Percentiles rank a stretch among this genome's conserved stretches.
Conservation (phyloP, 35 echinoderm and acorn worm species). For the Ptychodera flava region DNA sequence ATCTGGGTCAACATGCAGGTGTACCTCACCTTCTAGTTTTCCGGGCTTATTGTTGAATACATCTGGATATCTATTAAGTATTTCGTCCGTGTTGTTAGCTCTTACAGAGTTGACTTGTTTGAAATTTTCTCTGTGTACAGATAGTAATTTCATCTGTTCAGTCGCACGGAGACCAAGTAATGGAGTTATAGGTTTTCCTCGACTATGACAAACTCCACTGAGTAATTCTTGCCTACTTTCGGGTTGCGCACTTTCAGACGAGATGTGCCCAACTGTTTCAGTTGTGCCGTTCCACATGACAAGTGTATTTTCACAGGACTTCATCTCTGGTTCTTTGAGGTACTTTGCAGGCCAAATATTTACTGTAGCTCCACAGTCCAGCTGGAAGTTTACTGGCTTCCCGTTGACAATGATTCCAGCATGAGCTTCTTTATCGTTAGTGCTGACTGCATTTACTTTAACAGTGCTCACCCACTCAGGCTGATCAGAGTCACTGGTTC, state of each 20-base stretch:
- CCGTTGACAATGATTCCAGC: slow-evolving; percentile 11
- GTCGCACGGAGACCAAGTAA: slow-evolving; percentile 14
- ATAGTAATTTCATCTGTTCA: slow-evolving; percentile 11
- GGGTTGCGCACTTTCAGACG: slow-evolving; percentile 22
- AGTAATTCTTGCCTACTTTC: slow-evolving; percentile 21
- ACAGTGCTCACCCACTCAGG: slow-evolving; percentile 21
- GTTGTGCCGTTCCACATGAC: slow-evolving; percentile 23
- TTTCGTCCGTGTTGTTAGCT: not conserved
- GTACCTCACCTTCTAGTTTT: slow-evolving; percentile 11
- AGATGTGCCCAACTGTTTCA: slow-evolving; percentile 2
- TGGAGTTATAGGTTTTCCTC: not conserved
- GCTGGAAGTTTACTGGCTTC: slow-evolving; percentile 9
- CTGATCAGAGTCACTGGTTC: slow-evolving; percentile 13
- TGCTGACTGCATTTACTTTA: too few species aligned
- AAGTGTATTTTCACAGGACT: not conserved
- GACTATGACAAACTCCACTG: slow-evolving; percentile 28
- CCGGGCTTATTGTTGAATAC: slow-evolving; percentile 28
- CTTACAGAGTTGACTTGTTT: not conserved
- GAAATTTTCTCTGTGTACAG: slow-evolving; percentile 1
- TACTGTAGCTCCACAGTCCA: slow-evolving; percentile 9
- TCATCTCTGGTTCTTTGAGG: not conserved
- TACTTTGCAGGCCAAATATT: slow-evolving; percentile 19
- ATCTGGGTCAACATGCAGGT: slow-evolving; percentile 6
- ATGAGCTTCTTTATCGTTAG: not conserved
- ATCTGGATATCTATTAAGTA: not conserved